A percentile compares a stretch with the other conserved stretches of the same genome.
Evolutionary conservation across 2,113 vertebrate species (phyloP).

Genomic region (Machaerirhynchus nigripectus): DNA sequence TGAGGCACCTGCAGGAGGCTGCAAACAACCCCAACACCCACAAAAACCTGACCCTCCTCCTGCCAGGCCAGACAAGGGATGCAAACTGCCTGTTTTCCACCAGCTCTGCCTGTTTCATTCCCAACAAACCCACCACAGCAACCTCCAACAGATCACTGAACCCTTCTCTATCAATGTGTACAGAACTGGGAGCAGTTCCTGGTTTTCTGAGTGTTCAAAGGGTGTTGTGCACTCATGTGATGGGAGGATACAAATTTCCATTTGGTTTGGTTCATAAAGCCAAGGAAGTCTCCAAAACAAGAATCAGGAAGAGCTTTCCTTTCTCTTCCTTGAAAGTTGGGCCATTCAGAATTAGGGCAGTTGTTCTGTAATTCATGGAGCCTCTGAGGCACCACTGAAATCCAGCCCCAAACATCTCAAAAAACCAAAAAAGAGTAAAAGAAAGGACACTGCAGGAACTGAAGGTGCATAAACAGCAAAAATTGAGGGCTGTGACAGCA

Average conservation of each 20-base stretch:
- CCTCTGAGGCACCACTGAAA: neutral
- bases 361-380: neutral
- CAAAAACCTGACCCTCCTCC: neutral
- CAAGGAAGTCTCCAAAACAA: neutral
- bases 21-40: neutral
- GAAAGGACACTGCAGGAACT: neutral
- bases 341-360: neutral
- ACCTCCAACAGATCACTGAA: neutral
- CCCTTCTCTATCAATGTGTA: neutral
- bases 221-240: neutral
- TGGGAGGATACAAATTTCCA: neutral
- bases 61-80: neutral
- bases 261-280: neutral
- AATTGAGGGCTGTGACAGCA: neutral
- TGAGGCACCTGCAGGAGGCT: neutral
- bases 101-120: neutral
- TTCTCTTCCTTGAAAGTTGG: neutral
- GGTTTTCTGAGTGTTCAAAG: neutral
- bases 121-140: neutral
- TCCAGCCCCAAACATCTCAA: neutral
- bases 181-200: neutral
- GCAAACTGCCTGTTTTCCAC: neutral
- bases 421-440: neutral
- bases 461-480: neutral
- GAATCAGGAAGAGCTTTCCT: neutral